Conservation (phyloP, 1,140 invertebrate species). For the Drosophila rufa region DNA sequence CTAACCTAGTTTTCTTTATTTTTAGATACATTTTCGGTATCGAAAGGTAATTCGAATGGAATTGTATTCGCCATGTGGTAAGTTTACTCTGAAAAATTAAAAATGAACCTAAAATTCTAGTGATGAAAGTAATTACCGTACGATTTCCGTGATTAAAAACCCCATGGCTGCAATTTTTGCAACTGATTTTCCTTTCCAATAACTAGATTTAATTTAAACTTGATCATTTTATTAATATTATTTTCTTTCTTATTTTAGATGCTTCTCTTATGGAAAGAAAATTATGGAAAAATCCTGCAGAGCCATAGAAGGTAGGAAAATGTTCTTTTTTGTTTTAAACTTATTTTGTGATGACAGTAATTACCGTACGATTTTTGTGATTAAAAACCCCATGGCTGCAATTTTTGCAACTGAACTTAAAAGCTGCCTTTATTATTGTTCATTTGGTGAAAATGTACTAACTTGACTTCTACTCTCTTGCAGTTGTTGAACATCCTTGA, state of each 20-base stretch:
- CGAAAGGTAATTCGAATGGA: not conserved
- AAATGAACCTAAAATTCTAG: not conserved
- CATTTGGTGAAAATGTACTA: not conserved
- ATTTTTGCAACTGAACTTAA: slow-evolving; percentile 67
- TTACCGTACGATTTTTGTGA: slow-evolving; percentile 77
- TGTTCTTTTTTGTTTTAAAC: not conserved
- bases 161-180: slow-evolving; percentile 74
- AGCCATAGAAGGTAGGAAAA: slow-evolving; percentile 19
- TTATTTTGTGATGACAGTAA: slow-evolving; percentile 63
- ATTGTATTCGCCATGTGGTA: not conserved
- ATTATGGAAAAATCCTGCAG: accelerated
- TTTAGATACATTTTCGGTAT: not conserved
- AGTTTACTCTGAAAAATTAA: not conserved
- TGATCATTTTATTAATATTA: not conserved
- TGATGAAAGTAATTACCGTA: slow-evolving; percentile 78
- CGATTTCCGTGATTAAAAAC: slow-evolving; percentile 67
- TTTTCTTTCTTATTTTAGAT: slow-evolving; percentile 15
- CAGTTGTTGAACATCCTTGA: not conserved
- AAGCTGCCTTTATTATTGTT: not conserved
- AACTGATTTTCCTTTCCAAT: slow-evolving; percentile 46
- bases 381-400: slow-evolving; percentile 73
- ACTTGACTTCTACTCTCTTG: not conserved
- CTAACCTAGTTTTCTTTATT: slow-evolving; percentile 37
- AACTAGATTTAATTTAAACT: not conserved
- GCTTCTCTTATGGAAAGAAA: not conserved